Conservation (phyloP, 2,888 invertebrate genomes). For the Rotaria socialis region DNA sequence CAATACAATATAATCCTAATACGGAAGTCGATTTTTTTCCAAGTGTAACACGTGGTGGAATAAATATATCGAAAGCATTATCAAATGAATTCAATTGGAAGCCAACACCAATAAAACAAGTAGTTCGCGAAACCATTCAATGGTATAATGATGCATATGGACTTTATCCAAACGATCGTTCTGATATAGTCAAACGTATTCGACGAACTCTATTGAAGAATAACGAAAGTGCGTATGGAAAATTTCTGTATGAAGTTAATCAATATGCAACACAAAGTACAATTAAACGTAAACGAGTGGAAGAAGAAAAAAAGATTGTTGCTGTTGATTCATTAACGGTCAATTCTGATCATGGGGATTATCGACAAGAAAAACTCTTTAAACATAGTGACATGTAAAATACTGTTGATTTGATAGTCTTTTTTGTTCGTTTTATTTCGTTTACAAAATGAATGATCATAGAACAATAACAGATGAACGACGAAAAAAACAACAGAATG, state of each 20-base stretch:
- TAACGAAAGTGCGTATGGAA: not conserved
- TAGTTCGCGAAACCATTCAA: not conserved
- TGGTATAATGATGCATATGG: slow-evolving; percentile 19
- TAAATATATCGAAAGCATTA: not conserved
- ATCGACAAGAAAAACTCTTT: not conserved
- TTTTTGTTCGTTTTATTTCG: not conserved
- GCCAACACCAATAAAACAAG: not conserved
- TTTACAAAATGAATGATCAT: not conserved
- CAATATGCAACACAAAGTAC: not conserved
- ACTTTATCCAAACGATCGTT: not conserved
- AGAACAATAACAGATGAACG: not conserved
- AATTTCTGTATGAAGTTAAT: slow-evolving; percentile 7
- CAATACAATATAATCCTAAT: not conserved
- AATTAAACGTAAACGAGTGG: not conserved
- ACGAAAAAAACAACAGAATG: not conserved
- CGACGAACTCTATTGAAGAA: not conserved
- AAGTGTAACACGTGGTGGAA: slow-evolving; percentile 30
- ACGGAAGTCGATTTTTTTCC: not conserved
- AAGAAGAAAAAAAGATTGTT: not conserved
- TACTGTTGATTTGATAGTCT: not conserved
- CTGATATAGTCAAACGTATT: not conserved
- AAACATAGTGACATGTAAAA: slow-evolving; percentile 4
- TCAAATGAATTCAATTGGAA: not conserved
- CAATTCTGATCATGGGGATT: not conserved
- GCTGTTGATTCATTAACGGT: not conserved